Base-by-base conservation (phyloP, 2,797 vertebrate genomes). In the Periparus ater region DNA sequence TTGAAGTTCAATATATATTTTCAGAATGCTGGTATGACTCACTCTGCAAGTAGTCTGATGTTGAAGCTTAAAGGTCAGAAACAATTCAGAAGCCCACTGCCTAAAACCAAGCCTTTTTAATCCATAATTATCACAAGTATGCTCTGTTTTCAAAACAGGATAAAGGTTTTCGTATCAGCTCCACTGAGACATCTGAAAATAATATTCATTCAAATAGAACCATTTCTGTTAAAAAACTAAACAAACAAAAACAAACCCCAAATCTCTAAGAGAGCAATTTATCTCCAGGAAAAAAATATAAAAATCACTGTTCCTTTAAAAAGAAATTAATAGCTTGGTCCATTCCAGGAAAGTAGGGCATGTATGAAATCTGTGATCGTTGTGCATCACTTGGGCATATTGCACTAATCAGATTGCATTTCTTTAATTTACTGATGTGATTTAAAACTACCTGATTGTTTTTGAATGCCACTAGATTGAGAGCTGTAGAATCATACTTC, bases 391-490 rank as follows among this genome's bases (percentile, higher is more conserved):
- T 89, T 84, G 62, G 81, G 40, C 82, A 58, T 89, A 88, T 71
- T 92, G 85, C 72, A 54, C 54, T 92, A 89, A 94, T 93, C 85
- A 96, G 65, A 93, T 83, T 85, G 54, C 30, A 40, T 91, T 93
- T 92, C 87, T 95, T 77, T 89, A 88, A 88, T 83, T 91, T 78
- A 66, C 45, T 94, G 75, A 48, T 78, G 42, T 62, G 54, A 44
- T 95, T 65, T 91, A 62, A 89, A 94, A 51, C 20, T 77, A 67
- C 61, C 53, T 79, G 71, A 71, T 70, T 92, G 38, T 50, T 72
- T 96, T 72, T 96, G 68, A 77, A 89, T 88, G 32, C 20, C 65
- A 65, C 16, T 79, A 65, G 53, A 51, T 67, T 66, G 47, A 71
- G 44, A 79, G 44, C 22, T 58, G 18, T 57, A 58, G 32, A 87